Evolutionary conservation across 2,888 invertebrate genomes (phyloP).

Genomic region (Leucophora obtusa): DNA sequence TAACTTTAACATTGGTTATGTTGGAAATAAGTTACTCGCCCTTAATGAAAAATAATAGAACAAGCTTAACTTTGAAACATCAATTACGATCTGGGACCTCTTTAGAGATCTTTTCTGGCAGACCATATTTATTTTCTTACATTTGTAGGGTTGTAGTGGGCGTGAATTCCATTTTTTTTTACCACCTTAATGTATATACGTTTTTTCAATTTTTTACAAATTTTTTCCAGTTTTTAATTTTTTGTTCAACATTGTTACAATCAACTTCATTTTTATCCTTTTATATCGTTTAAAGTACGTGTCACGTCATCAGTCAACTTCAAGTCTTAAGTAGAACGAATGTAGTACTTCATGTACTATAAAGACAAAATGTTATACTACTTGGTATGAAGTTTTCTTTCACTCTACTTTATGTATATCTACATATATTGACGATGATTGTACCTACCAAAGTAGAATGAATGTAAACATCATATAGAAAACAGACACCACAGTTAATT

Average conservation of each 20-base stretch:
- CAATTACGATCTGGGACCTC: no score
- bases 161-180: no score
- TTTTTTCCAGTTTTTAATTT: slow-evolving; percentile 41
- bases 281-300: slow-evolving; percentile 63
- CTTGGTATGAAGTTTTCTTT: slow-evolving; percentile 28
- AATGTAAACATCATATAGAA: background rate
- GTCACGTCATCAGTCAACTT: slow-evolving; percentile 65
- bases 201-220: slow-evolving; percentile 50
- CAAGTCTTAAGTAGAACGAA: slow-evolving; percentile 62
- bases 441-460: background rate
- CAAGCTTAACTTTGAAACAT: no score
- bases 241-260: slow-evolving; percentile 35
- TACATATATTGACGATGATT: slow-evolving; percentile 12
- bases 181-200: no score
- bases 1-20: no score
- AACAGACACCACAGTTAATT: slow-evolving; percentile 72
- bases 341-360: slow-evolving; percentile 32
- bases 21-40: no score
- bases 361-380: slow-evolving; percentile 45
- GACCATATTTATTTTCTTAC: no score
- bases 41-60: no score
- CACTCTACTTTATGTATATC: slow-evolving; percentile 20
- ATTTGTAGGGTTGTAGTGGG: no score
- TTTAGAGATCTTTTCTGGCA: no score
- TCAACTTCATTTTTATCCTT: slow-evolving; percentile 57